These are phyloP conservation scores for Agrotis clavis DNA, from an alignment of 2,888 invertebrate genomes.

Conservation along the genomic window DNA sequence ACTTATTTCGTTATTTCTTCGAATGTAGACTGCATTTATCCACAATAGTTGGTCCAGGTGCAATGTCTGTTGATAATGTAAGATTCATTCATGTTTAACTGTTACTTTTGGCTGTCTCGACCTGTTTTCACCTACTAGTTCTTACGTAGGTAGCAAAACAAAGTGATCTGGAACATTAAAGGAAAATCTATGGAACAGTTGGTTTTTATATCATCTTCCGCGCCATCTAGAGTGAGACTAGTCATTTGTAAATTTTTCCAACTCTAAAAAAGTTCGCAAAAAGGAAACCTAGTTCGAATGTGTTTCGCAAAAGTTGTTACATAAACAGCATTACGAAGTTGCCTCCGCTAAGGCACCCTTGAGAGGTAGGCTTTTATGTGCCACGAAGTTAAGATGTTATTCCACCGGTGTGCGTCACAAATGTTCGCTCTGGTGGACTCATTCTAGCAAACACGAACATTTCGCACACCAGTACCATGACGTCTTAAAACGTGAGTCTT, in stretches of 20 bases:
- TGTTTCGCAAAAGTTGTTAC: not conserved
- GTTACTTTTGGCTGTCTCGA: not conserved
- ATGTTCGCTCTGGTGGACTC: too few species aligned
- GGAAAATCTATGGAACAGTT: too few species aligned
- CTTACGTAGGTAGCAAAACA: too few species aligned
- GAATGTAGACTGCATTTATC: conserved; percentile 7
- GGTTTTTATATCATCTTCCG: too few species aligned
- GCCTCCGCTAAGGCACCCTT: not conserved
- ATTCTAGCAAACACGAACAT: too few species aligned
- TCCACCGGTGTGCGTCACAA: too few species aligned
- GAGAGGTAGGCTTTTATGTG: not conserved
- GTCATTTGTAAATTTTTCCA: too few species aligned
- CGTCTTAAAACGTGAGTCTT: too few species aligned
- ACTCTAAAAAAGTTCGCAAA: not conserved
- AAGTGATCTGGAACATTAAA: too few species aligned
- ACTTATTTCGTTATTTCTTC: not conserved
- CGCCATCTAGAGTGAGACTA: too few species aligned
- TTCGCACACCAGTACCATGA: too few species aligned
- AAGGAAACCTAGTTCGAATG: not conserved
- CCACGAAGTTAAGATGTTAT: not conserved
- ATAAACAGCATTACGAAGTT: not conserved
- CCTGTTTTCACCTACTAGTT: not conserved
- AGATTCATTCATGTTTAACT: not conserved
- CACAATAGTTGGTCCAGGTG: conserved; percentile 20
- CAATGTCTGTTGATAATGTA: not conserved